phyloP scores from a whole-genome alignment of 1,140 invertebrate species.

The Cydia splendana region DNA sequence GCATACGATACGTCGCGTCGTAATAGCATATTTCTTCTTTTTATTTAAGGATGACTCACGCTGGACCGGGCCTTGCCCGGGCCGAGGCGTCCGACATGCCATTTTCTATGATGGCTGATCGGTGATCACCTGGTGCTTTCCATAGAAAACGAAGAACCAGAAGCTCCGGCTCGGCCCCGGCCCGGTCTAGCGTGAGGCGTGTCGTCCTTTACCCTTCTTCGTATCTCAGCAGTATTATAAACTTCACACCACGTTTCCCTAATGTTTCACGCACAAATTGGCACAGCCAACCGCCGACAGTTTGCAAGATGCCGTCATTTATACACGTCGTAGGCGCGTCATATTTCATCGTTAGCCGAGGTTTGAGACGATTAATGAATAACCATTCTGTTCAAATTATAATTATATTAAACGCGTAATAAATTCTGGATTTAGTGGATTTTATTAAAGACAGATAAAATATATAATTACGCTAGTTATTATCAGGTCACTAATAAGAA shows the following conservation, averaged over 20 bases:
- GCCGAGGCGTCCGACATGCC: too few species aligned
- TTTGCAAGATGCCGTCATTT: constrained; percentile 22
- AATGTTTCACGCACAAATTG: constrained; percentile 9
- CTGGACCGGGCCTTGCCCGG: too few species aligned
- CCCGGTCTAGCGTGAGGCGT: too few species aligned
- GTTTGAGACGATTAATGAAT: constrained; percentile 20
- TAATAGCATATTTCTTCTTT: too few species aligned
- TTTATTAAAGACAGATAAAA: neutral
- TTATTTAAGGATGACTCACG: too few species aligned
- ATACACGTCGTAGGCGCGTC: constrained; percentile 9
- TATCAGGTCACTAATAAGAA: too few species aligned
- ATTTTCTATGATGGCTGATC: too few species aligned
- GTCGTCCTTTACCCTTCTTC: neutral
- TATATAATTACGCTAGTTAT: neutral
- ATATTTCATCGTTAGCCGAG: constrained; percentile 27
- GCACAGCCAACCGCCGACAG: neutral
- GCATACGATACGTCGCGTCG: too few species aligned
- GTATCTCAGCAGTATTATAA: neutral
- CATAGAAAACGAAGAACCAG: too few species aligned
- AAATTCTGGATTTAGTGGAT: neutral
- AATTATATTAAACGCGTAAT: neutral
- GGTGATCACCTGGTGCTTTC: too few species aligned
- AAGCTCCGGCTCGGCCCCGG: too few species aligned
- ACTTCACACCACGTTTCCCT: neutral
- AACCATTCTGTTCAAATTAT: constrained; percentile 1